phyloP scores from a whole-genome alignment of 2,113 vertebrate genomes.

The Oostethus manadensis region DNA sequence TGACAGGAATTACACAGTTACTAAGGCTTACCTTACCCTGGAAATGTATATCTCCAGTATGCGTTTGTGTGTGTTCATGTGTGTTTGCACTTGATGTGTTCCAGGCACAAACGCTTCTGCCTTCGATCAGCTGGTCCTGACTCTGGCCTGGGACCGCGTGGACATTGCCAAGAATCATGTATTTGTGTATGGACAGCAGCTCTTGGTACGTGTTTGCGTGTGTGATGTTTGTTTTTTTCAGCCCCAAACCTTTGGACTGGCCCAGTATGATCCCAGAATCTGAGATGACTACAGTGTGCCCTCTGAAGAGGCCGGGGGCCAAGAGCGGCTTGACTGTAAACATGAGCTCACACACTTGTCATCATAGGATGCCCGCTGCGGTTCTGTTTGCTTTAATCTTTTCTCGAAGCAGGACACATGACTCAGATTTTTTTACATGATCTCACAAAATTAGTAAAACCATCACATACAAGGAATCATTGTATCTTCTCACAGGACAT shows the following conservation, averaged over 20 bases:
- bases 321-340: conserved; percentile 43
- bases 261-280: conserved; percentile 29
- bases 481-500: too few relatives aligned
- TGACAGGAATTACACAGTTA: conserved; percentile 27
- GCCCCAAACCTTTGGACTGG: conserved; percentile 40
- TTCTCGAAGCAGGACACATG: conserved; percentile 7
- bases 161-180: conserved; percentile 99
- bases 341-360: conserved; percentile 30
- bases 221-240: conserved; percentile 37
- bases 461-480: too few relatives aligned
- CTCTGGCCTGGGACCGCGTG: conserved; percentile 95
- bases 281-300: conserved; percentile 17
- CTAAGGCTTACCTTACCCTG: conserved; percentile 20
- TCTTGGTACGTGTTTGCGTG: conserved; percentile 82
- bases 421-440: conserved; percentile 18
- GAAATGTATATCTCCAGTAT: conserved; percentile 11
- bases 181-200: conserved; percentile 97
- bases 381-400: conserved; percentile 44
- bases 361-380: conserved; percentile 22
- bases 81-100: conserved; percentile 37
- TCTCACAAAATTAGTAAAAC: too few relatives aligned
- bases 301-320: conserved; percentile 25
- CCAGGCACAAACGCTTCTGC: conserved; percentile 92
- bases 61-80: conserved; percentile 12
- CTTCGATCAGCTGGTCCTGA: conserved; percentile 96